Evolutionary conservation across 1,140 invertebrate species (phyloP).

Genomic region (Stegodyphus mimosarum): DNA sequence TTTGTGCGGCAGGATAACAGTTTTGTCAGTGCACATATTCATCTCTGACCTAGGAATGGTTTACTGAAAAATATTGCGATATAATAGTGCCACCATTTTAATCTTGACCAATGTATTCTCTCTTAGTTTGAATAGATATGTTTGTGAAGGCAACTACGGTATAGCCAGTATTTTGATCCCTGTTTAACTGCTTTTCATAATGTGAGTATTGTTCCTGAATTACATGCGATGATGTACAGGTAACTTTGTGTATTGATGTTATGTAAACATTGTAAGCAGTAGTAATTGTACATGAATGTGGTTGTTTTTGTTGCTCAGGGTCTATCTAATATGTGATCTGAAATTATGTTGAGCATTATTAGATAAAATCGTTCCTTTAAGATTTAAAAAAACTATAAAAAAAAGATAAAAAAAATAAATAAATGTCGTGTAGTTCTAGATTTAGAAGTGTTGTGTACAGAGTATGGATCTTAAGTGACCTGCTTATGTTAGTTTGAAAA

Average conservation of each 20-base stretch:
- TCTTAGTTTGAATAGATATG: neutral
- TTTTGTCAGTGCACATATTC: conserved; percentile 1
- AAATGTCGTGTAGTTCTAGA: conserved; percentile 56
- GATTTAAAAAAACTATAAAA: neutral
- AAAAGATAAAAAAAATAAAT: too few relatives aligned
- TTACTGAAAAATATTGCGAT: neutral
- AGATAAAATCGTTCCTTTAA: conserved; percentile 57
- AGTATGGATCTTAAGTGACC: conserved; percentile 36
- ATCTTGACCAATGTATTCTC: conserved; percentile 11
- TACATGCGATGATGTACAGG: conserved; percentile 23
- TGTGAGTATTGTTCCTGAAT: conserved; percentile 35
- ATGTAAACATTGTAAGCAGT: conserved; percentile 33
- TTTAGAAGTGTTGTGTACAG: conserved; percentile 56
- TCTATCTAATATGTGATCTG: conserved; percentile 48
- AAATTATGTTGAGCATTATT: conserved; percentile 56
- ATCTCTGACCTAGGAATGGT: neutral
- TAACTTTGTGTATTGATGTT: conserved; percentile 43
- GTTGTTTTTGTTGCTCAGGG: conserved; percentile 58
- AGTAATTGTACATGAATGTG: conserved; percentile 55
- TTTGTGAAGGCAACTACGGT: conserved; percentile 5
- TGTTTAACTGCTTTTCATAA: conserved; percentile 16
- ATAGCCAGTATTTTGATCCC: conserved; percentile 10
- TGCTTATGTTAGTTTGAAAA: neutral
- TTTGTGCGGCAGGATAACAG: neutral
- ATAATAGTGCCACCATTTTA: conserved; percentile 18